These are phyloP conservation scores for Callipepla californica DNA, from an alignment of 2,113 vertebrate species.

Conservation along the genomic window DNA sequence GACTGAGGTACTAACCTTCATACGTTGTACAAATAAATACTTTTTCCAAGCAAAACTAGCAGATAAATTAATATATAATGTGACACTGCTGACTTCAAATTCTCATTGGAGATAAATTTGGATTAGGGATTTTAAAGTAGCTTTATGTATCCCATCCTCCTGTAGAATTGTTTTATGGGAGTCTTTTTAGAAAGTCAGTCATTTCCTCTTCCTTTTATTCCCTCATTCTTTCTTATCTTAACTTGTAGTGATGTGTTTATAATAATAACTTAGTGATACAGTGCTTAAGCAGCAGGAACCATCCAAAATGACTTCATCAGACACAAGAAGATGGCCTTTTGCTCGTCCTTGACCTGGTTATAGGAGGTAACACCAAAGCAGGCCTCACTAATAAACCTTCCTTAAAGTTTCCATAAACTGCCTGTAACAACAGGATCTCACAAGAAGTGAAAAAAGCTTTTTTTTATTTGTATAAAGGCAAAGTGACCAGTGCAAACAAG, in stretches of 20 bases:
- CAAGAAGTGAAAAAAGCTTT: not conserved
- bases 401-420: not conserved
- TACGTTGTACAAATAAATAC: not conserved
- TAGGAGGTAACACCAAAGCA: not conserved
- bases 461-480: too few relatives aligned
- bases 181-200: slow-evolving; percentile 28
- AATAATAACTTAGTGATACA: not conserved
- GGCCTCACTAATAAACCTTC: not conserved
- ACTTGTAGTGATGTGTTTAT: not conserved
- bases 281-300: not conserved
- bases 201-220: slow-evolving; percentile 47
- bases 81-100: not conserved
- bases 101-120: not conserved
- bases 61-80: not conserved
- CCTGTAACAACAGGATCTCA: not conserved
- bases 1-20: not conserved
- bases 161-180: not conserved
- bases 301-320: not conserved
- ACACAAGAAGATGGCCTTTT: not conserved
- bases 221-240: slow-evolving; percentile 33
- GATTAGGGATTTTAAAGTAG: not conserved
- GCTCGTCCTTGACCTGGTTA: not conserved
- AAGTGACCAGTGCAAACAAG: too few relatives aligned
- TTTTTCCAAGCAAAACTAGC: not conserved
- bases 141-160: not conserved